phyloP scores from a whole-genome alignment of 2,888 invertebrate species.

The Drepanosiphum platanoidis region DNA sequence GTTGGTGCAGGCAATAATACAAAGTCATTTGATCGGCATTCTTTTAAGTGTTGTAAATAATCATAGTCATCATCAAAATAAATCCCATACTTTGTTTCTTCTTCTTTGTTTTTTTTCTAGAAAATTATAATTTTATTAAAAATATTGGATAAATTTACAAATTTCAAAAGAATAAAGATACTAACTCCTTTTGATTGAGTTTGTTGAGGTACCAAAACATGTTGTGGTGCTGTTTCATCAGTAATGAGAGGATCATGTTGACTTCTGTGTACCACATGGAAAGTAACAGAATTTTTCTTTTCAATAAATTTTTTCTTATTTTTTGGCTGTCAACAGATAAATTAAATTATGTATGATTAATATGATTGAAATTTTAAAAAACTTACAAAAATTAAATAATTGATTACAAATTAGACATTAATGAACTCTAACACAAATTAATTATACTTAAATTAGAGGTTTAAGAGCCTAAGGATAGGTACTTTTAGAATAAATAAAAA shows the following conservation, averaged over 20 bases:
- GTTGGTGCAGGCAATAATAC: slow-evolving; percentile 49
- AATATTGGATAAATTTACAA: slow-evolving; percentile 16
- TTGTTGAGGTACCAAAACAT: slow-evolving; percentile 76
- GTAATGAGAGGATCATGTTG: slow-evolving; percentile 91
- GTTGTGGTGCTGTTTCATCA: slow-evolving; percentile 89
- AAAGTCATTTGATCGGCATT: slow-evolving; percentile 55
- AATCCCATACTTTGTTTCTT: slow-evolving; percentile 87
- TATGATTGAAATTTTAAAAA: no score
- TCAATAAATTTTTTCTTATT: slow-evolving; percentile 85
- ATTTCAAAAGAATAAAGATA: slow-evolving; percentile 15
- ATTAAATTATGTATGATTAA: not conserved
- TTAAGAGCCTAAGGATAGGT: no score
- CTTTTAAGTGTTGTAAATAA: slow-evolving; percentile 86
- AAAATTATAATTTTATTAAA: slow-evolving; percentile 58
- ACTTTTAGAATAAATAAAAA: no score
- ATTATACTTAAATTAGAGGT: no score
- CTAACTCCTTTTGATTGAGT: slow-evolving; percentile 43
- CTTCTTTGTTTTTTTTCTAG: slow-evolving; percentile 69
- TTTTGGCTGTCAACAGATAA: slow-evolving; percentile 35
- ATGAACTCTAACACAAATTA: no score
- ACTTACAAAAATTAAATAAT: no score
- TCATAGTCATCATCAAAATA: slow-evolving; percentile 95
- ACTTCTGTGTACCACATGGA: slow-evolving; percentile 91
- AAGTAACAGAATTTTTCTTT: slow-evolving; percentile 89
- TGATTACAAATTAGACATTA: no score